Evolutionary conservation across 2,113 vertebrate genomes (phyloP).

Genomic region (Hiodon tergisus): DNA sequence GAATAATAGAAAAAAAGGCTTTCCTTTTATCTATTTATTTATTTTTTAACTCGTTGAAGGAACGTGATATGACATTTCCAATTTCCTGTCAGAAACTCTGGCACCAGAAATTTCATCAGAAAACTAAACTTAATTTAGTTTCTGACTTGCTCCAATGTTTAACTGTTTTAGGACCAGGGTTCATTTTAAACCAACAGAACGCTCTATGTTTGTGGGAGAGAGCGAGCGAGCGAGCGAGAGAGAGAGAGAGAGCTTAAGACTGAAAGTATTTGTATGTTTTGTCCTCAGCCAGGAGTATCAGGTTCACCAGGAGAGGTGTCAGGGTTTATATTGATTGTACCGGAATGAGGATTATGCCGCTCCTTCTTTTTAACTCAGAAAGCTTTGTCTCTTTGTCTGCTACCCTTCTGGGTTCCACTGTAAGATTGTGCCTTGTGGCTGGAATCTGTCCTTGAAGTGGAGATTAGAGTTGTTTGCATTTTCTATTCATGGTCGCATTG

Average conservation of each 20-base stretch:
- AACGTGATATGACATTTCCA: too few species aligned
- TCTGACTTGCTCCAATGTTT: too few species aligned
- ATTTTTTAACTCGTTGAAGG: too few species aligned
- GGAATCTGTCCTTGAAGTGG: not conserved
- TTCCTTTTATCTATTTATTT: too few species aligned
- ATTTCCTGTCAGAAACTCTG: too few species aligned
- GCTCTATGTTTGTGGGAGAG: too few species aligned
- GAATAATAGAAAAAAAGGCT: too few species aligned
- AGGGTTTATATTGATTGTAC: not conserved
- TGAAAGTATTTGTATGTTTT: not conserved
- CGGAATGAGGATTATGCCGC: not conserved
- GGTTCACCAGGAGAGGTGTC: not conserved
- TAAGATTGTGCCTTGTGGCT: not conserved
- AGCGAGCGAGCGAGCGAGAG: too few species aligned
- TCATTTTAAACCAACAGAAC: too few species aligned
- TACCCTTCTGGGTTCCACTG: not conserved
- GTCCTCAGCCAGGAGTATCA: not conserved
- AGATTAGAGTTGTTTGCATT: slow-evolving; percentile 9
- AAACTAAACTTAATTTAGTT: too few species aligned
- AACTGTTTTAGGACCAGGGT: too few species aligned
- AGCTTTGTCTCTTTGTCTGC: not conserved
- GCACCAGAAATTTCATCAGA: too few species aligned
- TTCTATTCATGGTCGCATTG: not conserved
- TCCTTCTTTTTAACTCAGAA: not conserved
- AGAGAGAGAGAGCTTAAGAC: not conserved